Conservation (phyloP, 1,140 invertebrate genomes). For the Drosophila obscura region DNA sequence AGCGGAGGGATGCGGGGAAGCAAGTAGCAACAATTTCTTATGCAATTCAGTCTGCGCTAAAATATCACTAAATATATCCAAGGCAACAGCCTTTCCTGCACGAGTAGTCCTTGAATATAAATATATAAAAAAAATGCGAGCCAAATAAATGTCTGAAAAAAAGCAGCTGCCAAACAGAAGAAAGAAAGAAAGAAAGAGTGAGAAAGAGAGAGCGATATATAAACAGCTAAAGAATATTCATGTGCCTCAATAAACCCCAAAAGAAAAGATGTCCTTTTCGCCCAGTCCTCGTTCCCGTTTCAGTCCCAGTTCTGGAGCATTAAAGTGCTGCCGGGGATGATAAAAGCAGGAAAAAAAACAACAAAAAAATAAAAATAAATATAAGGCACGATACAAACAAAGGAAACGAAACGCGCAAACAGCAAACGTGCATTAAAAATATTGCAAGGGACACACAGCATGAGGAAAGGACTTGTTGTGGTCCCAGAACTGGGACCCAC, state of each 20-base stretch:
- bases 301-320: slow-evolving; percentile 30
- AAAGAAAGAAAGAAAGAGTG: not conserved
- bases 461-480: not conserved
- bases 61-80: slow-evolving; percentile 18
- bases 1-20: not conserved
- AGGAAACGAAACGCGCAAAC: slow-evolving; percentile 58
- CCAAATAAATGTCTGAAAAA: slow-evolving; percentile 45
- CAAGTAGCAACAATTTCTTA: not conserved
- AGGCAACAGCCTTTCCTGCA: slow-evolving; percentile 32
- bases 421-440: slow-evolving; percentile 76
- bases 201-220: slow-evolving; percentile 9
- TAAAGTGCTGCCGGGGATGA: slow-evolving; percentile 41
- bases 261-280: slow-evolving; percentile 74
- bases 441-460: slow-evolving; percentile 28
- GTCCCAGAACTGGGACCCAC: slow-evolving; percentile 10
- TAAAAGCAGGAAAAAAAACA: slow-evolving; percentile 29
- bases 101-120: slow-evolving; percentile 46
- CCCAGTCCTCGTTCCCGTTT: not conserved
- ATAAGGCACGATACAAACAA: slow-evolving; percentile 11
- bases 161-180: slow-evolving; percentile 17
- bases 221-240: slow-evolving; percentile 73
- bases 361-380: slow-evolving; percentile 30
- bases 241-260: slow-evolving; percentile 75
- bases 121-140: slow-evolving; percentile 17
- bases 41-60: slow-evolving; percentile 1